Evolutionary conservation across 2,888 invertebrate genomes (phyloP).

Genomic region (Nezara viridula): DNA sequence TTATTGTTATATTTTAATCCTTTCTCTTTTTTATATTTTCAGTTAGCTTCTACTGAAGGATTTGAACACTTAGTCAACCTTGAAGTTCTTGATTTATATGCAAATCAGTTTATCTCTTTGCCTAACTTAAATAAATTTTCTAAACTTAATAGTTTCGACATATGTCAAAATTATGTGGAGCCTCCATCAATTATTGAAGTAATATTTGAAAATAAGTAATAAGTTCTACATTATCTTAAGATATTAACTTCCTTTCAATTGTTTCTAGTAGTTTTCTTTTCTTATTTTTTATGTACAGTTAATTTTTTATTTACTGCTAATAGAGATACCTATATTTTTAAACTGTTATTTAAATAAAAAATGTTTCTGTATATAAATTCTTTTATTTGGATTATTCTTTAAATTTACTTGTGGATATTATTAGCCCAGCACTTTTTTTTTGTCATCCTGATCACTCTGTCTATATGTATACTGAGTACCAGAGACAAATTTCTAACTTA

Average conservation of each 20-base stretch:
- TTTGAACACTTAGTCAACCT: slow-evolving; percentile 51
- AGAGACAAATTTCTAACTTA: too few species aligned
- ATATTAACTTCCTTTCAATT: background rate
- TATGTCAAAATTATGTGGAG: slow-evolving; percentile 51
- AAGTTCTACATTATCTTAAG: background rate
- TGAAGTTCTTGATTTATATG: slow-evolving; percentile 52
- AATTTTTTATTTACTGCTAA: background rate
- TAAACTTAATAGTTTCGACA: slow-evolving; percentile 20
- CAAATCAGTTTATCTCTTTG: slow-evolving; percentile 44
- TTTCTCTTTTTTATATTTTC: background rate
- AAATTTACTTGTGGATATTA: too few species aligned
- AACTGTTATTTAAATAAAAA: too few species aligned
- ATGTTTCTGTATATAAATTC: too few species aligned
- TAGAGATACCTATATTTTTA: too few species aligned
- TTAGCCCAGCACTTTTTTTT: too few species aligned
- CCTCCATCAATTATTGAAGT: slow-evolving; percentile 46
- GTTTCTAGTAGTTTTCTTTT: background rate
- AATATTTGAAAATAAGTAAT: background rate
- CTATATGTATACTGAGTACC: too few species aligned
- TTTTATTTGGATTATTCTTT: too few species aligned
- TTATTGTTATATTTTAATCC: background rate
- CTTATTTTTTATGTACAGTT: background rate
- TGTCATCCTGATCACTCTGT: too few species aligned
- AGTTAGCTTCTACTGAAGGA: slow-evolving; percentile 50
- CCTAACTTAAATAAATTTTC: slow-evolving; percentile 29